Evolutionary conservation across 2,113 vertebrate species (phyloP).

Genomic region (Elanus axillaris): DNA sequence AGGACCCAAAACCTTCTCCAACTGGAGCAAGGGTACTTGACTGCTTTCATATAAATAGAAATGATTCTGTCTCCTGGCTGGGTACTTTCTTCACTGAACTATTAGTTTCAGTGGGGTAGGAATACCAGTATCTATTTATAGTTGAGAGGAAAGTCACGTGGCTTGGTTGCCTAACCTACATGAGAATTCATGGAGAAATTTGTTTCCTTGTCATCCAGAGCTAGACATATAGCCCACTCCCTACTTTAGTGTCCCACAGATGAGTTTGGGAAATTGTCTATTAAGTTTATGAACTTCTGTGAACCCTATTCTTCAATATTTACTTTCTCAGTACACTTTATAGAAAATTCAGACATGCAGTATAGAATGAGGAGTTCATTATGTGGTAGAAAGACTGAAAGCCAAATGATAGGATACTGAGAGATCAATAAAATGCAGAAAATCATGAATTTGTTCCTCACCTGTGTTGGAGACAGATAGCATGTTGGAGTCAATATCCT

Average conservation of each 20-base stretch:
- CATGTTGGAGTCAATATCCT: background rate
- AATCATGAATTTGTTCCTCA: background rate
- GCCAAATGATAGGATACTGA: background rate
- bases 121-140: background rate
- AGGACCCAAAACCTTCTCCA: background rate
- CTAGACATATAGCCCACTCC: background rate
- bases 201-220: background rate
- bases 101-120: background rate
- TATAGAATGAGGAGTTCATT: background rate
- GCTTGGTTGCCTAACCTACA: background rate
- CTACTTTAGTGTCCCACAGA: background rate
- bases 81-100: background rate
- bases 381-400: background rate
- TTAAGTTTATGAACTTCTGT: background rate
- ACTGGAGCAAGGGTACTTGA: background rate
- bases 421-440: background rate
- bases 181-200: background rate
- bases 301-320: background rate
- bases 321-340: background rate
- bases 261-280: background rate
- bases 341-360: background rate
- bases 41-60: background rate
- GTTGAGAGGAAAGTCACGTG: background rate
- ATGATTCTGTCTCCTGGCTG: background rate
- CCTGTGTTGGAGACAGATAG: background rate